Evolutionary conservation across 2,888 invertebrate species (phyloP), one percentile per base, ranked within the genome.

Genomic region (Acrobasis consociella): DNA sequence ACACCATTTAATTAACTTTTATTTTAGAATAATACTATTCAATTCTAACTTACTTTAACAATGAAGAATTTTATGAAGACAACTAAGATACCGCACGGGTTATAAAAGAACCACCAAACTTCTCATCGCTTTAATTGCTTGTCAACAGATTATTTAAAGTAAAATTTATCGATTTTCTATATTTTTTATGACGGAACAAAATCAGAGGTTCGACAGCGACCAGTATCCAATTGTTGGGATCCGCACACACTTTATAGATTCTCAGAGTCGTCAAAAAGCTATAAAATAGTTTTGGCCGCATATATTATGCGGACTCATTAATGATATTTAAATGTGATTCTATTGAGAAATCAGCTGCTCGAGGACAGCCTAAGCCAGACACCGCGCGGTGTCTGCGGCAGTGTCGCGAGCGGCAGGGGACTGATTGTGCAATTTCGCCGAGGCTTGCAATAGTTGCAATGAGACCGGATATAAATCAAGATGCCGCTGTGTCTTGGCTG

Each of bases 381-480:
- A 31, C 7, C 13, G 52, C 22, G 17, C 52, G 5, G 52, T 16
- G 46, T 46, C 46, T 46, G 46, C n/a, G 46, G 37, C 38, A 39
- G 55, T 56, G 55, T 56, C 55, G 42, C 42, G 17, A 42, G 56
- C 39, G 42, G 42, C 42, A 11, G 42, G 59, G 13, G 16, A 60
- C 49, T 9, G 59, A 31, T 60, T 60, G 60, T 60, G 60, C 60
- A 60, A 60, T 51, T 60, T 60, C 39, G 42, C 60, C 60, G 16
- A 60, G 51, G 60, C 51, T 51, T 60, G 51, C 60, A 60, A 60
- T 52, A 50, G 13, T 42, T 56, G 56, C 56, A 56, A 56, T 50
- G 59, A 22, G 39, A 60, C 50, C 60, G 60, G 50, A 60, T 42
- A 42, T 42, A 51, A 60, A 60, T 60, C 39, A 17, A 51, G 50